Evolutionary conservation across 2,113 vertebrate species (phyloP).

Genomic region (Pelecanus crispus): DNA sequence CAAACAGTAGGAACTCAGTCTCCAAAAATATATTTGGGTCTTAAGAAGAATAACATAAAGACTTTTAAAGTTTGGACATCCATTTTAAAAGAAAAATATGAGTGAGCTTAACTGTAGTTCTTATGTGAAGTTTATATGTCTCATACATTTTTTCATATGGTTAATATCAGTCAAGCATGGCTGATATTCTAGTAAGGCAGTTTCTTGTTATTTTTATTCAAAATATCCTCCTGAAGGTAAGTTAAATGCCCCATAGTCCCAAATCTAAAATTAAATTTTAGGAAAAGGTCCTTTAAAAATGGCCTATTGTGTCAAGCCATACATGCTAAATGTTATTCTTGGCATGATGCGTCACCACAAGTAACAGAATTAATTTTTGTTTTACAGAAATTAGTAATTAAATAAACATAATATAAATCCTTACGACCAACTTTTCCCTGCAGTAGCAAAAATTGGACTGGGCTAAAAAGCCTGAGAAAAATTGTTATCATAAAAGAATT

Average conservation of each 20-base stretch:
- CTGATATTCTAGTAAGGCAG: conserved; percentile 44
- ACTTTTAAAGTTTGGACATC: conserved; percentile 26
- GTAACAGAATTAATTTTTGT: conserved; percentile 49
- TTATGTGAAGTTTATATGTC: conserved; percentile 34
- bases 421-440: neutral
- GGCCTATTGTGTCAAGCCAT: conserved; percentile 22
- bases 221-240: conserved; percentile 60
- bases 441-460: neutral
- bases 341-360: neutral
- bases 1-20: conserved; percentile 34
- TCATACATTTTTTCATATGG: conserved; percentile 28
- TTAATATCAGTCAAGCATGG: conserved; percentile 57
- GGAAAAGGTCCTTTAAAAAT: conserved; percentile 24
- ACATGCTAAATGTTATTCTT: conserved; percentile 51
- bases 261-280: conserved; percentile 60
- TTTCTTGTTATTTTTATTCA: conserved; percentile 64
- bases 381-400: conserved; percentile 58
- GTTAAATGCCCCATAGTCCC: conserved; percentile 18
- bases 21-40: conserved; percentile 35
- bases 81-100: conserved; percentile 52
- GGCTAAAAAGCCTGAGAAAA: neutral
- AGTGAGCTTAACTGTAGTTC: conserved; percentile 17
- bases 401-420: conserved; percentile 19
- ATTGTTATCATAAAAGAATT: neutral
- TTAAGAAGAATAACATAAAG: conserved; percentile 13